Conservation (phyloP, 2,797 vertebrate species). For the Tragelaphus oryx region DNA sequence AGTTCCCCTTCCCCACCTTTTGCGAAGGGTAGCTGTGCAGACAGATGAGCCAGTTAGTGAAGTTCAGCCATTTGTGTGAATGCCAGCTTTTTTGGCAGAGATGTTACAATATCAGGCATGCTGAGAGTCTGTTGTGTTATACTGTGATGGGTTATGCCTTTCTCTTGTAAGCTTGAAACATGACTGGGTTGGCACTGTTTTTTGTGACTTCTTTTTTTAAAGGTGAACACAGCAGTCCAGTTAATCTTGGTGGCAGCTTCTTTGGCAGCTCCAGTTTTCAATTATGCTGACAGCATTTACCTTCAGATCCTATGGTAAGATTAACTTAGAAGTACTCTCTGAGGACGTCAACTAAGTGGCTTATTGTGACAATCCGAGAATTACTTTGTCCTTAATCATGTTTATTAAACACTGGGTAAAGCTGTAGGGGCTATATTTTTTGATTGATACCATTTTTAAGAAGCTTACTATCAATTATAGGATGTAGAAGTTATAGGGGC, state of each 20-base stretch:
- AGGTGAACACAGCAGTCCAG: constrained; percentile 97
- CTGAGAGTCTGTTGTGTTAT: neutral
- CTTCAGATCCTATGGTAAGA: constrained; percentile 94
- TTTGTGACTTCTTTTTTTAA: constrained; percentile 66
- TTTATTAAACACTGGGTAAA: neutral
- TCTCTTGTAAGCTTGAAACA: neutral
- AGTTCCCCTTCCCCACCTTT: neutral
- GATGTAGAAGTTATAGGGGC: neutral
- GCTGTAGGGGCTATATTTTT: neutral
- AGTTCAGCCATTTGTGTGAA: neutral
- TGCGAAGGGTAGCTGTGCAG: neutral
- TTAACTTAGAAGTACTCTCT: neutral
- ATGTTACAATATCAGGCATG: neutral
- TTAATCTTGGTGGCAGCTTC: constrained; percentile 94
- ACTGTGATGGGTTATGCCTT: neutral
- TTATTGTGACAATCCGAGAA: neutral
- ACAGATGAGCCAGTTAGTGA: neutral
- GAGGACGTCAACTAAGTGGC: neutral
- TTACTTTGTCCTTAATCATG: neutral
- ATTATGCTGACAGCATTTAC: constrained; percentile 92
- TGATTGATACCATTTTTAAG: neutral
- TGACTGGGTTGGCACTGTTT: neutral
- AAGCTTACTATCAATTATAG: neutral
- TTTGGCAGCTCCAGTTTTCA: constrained; percentile 95
- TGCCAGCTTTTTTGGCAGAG: neutral